Evolutionary conservation across 2,113 vertebrate genomes (phyloP), one percentile per base, ranked within the genome.

Genomic region (Callorhinus ursinus): DNA sequence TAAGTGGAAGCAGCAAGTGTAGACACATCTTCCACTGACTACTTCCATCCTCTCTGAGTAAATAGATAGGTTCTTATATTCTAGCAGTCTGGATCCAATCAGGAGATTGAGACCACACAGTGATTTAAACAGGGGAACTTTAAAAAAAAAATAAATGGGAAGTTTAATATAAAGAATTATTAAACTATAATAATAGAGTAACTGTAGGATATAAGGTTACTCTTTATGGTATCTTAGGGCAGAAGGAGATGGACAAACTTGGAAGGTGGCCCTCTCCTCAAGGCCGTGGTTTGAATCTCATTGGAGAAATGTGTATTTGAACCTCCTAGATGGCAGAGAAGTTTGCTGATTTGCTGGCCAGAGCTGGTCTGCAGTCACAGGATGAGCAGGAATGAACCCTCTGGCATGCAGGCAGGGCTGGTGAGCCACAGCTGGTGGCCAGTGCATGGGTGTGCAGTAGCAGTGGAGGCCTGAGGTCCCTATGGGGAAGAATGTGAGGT

Each of bases 161-260:
- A 65, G 16, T 83, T 93, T 90, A 93, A 80, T 22, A 61, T 53
- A 86, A 79, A 55, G 7, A 82, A 63, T 77, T 57, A 79, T 69
- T 94, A 72, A 93, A 65, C n/a, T 89, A 22, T 42, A 2, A 57
- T 36, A 69, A 3, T 49, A 84, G n/a, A 88, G 21, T 77, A 65
- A 39, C 11, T 88, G 63, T 21, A 76, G 28, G 8, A 11, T 76
- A 26, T 51, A 61, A 59, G 19, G 89, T n/a, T 59, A 80, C 33
- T 85, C 31, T 21, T 69, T 59, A 14, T 51, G 42, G 49, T 55
- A 69, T 28, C 51, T 12, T 59, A 84, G 28, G 53, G 18, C 59
- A 57, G 46, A 46, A 46, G 18, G 74, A 81, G 22, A 61, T 22
- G 42, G n/a, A 69, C 22, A 88, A 69, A 81, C 57, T 74, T 85